phyloP scores from a whole-genome alignment of 2,113 vertebrate genomes.

The Stegostoma tigrinum region DNA sequence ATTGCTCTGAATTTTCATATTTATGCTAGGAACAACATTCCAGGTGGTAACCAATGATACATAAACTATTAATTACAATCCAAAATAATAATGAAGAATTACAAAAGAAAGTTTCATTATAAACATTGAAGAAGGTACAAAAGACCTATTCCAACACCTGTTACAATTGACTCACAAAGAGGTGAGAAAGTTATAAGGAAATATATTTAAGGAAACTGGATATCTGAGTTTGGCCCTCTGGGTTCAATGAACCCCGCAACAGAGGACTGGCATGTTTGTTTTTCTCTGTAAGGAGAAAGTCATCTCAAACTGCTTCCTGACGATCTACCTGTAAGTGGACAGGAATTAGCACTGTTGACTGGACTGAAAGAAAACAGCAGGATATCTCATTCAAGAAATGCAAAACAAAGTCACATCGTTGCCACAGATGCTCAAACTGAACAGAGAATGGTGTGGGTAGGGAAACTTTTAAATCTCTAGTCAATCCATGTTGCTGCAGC shows the following conservation, averaged over 20 bases:
- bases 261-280: neutral
- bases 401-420: neutral
- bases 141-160: neutral
- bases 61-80: constrained; percentile 39
- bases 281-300: neutral
- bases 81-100: neutral
- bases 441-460: neutral
- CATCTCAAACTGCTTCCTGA: neutral
- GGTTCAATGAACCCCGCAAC: neutral
- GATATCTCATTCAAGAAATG: neutral
- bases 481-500: neutral
- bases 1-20: constrained; percentile 44
- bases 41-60: constrained; percentile 39
- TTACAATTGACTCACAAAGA: neutral
- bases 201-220: neutral
- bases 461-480: neutral
- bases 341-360: neutral
- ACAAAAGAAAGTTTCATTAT: neutral
- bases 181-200: neutral
- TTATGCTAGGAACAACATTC: constrained; percentile 45
- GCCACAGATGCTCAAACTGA: neutral
- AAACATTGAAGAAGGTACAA: neutral
- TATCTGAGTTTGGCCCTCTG: neutral
- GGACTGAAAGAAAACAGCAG: neutral
- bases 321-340: neutral